Evolutionary conservation across 1,140 invertebrate genomes (phyloP), one percentile per base, ranked within the genome.

Genomic region (Diachasmimorpha longicaudata): DNA sequence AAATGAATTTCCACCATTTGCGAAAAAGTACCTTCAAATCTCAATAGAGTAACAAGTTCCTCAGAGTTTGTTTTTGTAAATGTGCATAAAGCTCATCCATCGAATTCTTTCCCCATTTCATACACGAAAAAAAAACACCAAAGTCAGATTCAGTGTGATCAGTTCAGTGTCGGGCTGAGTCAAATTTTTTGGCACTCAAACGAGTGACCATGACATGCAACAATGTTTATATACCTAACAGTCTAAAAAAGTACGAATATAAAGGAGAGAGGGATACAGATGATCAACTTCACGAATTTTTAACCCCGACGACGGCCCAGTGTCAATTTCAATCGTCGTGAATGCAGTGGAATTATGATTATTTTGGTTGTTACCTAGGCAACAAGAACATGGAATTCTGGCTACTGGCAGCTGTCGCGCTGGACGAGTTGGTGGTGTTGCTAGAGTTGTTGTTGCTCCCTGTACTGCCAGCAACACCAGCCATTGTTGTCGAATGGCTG

Each of bases 361-460:
- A 11, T 25, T 69, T 37, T 52, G 31, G 31, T 6, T 31, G 11
- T 84, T 85, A 92, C 91, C 91, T 91, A 75, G 91, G 88, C 81
- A 93, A 85, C 83, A 93, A 86, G 82, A 92, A 92, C 85, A 92
- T 91, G 75, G 89, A 90, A 77, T 88, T 89, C 82, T 89, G 88
- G 70, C 84, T 86, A 78, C 79, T 88, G 39, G 82, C 82, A 75
- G 86, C 85, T 75, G 84, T 86, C 66, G 83, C 78, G 77, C 81
- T 83, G 79, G 86, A 87, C 78, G 86, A 82, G 79, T 88, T 89
- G 72, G 87, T 83, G 79, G 85, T 81, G 81, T 87, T 86, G 76
- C 84, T 83, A 75, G 85, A 81, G 81, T 89, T 88, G 80, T 88
- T 87, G 67, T 87, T 88, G 79, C 84, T 85, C 78, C 83, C 82